A percentile compares a stretch with the other conserved stretches of the same genome.
phyloP scores from a whole-genome alignment of 1,140 invertebrate species.

The Dendroctonus ponderosae region DNA sequence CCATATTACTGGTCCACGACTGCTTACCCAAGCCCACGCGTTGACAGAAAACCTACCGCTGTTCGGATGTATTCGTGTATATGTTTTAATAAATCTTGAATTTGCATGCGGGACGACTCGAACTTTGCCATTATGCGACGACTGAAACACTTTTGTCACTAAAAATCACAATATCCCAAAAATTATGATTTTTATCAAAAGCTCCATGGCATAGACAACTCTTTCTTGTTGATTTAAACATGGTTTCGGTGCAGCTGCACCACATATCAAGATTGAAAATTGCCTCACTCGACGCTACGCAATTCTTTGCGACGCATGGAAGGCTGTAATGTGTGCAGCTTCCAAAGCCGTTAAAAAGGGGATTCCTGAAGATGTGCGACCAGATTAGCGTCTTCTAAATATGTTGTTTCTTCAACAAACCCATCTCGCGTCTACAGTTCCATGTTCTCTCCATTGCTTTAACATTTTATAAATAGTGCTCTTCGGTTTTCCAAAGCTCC shows the following conservation, averaged over 20 bases:
- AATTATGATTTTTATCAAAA: not conserved
- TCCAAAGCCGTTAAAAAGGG: too few species aligned
- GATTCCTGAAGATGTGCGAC: too few species aligned
- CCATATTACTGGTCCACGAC: not conserved
- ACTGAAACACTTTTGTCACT: not conserved
- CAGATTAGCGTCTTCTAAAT: too few species aligned
- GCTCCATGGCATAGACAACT: not conserved
- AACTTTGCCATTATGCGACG: not conserved
- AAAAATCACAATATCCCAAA: conserved; percentile 4
- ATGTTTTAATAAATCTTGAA: conserved; percentile 2
- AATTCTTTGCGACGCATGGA: conserved; percentile 1
- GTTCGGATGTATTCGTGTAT: not conserved
- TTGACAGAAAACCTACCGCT: conserved; percentile 3
- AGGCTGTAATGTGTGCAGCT: not conserved
- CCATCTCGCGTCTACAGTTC: too few species aligned
- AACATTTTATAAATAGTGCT: too few species aligned
- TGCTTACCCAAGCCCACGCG: not conserved
- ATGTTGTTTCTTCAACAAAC: too few species aligned
- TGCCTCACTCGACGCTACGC: not conserved
- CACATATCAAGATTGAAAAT: conserved; percentile 1
- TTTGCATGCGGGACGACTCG: not conserved
- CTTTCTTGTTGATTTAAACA: not conserved
- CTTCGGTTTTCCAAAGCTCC: too few species aligned
- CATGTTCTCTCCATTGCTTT: too few species aligned
- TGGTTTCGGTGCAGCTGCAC: too few species aligned